Percentiles rank a stretch among this genome's conserved stretches.
Conservation (phyloP, 2,113 vertebrate genomes). For the Corydoras sp. region DNA sequence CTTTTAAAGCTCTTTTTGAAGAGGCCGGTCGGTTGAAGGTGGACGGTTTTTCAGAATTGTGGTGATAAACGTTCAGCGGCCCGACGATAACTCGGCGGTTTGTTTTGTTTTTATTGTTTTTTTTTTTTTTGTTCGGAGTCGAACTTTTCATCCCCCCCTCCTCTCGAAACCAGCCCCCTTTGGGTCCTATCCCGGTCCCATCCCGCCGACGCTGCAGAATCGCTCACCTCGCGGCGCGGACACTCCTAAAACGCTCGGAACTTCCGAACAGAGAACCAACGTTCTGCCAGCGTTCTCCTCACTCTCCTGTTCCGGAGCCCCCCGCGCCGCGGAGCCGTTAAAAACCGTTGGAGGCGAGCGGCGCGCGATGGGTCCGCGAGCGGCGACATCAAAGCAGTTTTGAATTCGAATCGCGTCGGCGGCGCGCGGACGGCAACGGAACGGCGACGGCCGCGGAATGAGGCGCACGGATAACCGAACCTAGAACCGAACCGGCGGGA, state of each 20-base stretch:
- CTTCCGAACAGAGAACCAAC: not conserved
- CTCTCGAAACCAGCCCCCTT: conserved; percentile 26
- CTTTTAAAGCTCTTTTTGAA: no score
- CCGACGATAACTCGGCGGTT: conserved; percentile 39
- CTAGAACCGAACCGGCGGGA: conserved; percentile 38
- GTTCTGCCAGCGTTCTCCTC: no score
- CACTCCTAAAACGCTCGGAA: not conserved
- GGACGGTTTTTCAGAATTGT: conserved; percentile 14
- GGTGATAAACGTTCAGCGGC: conserved; percentile 28
- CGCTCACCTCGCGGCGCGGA: conserved; percentile 19
- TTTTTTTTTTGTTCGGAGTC: no score
- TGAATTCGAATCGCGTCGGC: not conserved
- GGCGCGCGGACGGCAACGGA: not conserved
- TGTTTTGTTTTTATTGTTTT: conserved; percentile 7
- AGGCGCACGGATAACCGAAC: no score
- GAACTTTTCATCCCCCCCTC: conserved; percentile 31
- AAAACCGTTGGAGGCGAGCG: not conserved
- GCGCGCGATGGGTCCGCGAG: conserved; percentile 16
- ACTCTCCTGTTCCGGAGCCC: not conserved
- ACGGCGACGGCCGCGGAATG: no score
- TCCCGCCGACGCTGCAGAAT: conserved; percentile 33
- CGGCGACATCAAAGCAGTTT: conserved; percentile 1
- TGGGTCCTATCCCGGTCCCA: conserved; percentile 31
- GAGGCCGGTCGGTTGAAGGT: no score
- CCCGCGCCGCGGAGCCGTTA: not conserved